These are phyloP conservation scores for Rhopalosiphum maidis DNA, from an alignment of 1,140 invertebrate genomes.

Conservation along the genomic window DNA sequence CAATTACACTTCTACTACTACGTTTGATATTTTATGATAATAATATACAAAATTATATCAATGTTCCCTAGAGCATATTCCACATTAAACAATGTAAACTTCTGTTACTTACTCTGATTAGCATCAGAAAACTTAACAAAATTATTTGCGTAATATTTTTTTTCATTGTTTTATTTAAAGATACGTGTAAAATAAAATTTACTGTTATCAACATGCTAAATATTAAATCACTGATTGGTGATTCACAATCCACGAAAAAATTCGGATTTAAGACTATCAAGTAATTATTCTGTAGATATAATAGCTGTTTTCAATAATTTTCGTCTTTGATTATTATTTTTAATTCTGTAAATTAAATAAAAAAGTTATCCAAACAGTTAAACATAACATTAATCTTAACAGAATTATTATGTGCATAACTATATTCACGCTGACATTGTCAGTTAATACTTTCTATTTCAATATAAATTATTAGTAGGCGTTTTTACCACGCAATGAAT, in stretches of 20 bases:
- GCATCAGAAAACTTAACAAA: background rate
- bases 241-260: background rate
- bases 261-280: background rate
- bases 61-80: background rate
- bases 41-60: background rate
- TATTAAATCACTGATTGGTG: background rate
- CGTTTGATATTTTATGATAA: background rate
- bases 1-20: too few species aligned
- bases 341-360: background rate
- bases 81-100: background rate
- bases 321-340: background rate
- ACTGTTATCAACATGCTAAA: background rate
- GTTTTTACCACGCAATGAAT: background rate
- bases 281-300: background rate
- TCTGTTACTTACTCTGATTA: background rate
- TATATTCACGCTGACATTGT: background rate
- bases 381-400: background rate
- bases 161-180: background rate
- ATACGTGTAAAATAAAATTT: background rate
- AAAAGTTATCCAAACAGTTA: background rate
- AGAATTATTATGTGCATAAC: background rate
- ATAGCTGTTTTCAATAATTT: background rate
- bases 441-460: background rate
- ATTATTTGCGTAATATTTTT: background rate
- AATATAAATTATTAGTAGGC: background rate